These are phyloP conservation scores for Andrena camellia DNA, from an alignment of 2,888 invertebrate species.

Conservation along the genomic window DNA sequence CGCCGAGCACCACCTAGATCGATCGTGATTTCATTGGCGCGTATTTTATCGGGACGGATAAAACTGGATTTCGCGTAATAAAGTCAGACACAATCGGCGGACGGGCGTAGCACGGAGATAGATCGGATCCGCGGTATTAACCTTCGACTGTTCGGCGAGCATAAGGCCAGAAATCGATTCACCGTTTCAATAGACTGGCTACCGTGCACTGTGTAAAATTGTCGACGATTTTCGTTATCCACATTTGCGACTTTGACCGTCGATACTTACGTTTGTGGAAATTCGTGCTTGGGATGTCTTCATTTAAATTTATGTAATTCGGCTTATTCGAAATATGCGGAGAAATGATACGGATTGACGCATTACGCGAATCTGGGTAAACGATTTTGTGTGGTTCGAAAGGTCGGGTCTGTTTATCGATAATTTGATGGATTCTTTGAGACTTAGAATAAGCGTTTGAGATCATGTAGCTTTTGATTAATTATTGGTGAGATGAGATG, in stretches of 20 bases:
- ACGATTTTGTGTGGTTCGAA: too few species aligned
- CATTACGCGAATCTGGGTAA: too few species aligned
- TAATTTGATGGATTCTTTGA: too few species aligned
- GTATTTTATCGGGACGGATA: constrained; percentile 43
- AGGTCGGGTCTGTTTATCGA: too few species aligned
- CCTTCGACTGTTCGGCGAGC: background rate
- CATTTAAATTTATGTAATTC: too few species aligned
- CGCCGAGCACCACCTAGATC: constrained; percentile 91
- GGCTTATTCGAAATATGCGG: too few species aligned
- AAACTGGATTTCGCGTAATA: constrained; percentile 41
- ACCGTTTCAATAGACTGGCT: background rate
- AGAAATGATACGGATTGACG: too few species aligned
- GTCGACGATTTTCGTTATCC: background rate
- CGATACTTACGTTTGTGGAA: background rate
- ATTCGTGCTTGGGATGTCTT: background rate
- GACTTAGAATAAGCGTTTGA: too few species aligned
- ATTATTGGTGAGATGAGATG: too few species aligned
- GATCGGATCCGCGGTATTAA: constrained; percentile 34
- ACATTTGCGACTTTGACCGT: background rate
- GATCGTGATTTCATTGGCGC: constrained; percentile 49
- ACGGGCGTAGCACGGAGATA: background rate
- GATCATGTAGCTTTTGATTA: too few species aligned
- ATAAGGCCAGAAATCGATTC: constrained; percentile 17
- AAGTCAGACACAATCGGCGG: constrained; percentile 40
- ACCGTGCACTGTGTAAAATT: background rate